Conservation (phyloP, 1,140 invertebrate species). For the Macrosteles quadrilineatus region DNA sequence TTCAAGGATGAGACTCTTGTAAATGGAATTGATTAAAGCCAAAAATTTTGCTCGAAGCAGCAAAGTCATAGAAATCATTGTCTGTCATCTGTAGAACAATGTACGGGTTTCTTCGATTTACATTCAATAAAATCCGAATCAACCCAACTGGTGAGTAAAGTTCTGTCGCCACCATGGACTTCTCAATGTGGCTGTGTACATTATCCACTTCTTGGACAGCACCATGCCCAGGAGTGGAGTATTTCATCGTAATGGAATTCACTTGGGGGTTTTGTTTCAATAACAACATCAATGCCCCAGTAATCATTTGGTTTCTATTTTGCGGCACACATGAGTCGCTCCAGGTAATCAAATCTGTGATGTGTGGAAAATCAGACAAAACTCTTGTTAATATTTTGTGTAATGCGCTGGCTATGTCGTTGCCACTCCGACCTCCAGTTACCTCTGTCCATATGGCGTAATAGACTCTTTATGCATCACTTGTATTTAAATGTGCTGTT, state of each 20-base stretch:
- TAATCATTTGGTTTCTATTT: slow-evolving; percentile 44
- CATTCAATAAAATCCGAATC: slow-evolving; percentile 13
- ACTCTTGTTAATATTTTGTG: slow-evolving; percentile 39
- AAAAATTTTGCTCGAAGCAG: neutral
- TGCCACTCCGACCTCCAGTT: slow-evolving; percentile 37
- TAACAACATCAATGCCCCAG: slow-evolving; percentile 38
- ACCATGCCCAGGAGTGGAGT: slow-evolving; percentile 43
- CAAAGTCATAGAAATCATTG: slow-evolving; percentile 19
- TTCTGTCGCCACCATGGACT: slow-evolving; percentile 32
- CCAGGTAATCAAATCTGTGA: slow-evolving; percentile 33
- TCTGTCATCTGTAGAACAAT: slow-evolving; percentile 5
- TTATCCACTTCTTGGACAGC: slow-evolving; percentile 43
- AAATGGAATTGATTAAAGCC: slow-evolving; percentile 27
- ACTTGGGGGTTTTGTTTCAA: slow-evolving; percentile 35
- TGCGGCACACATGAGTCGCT: slow-evolving; percentile 43
- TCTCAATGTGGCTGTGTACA: slow-evolving; percentile 43
- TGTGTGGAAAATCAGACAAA: slow-evolving; percentile 20
- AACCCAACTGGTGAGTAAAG: slow-evolving; percentile 22
- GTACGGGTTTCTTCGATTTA: too few relatives aligned
- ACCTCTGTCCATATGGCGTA: slow-evolving; percentile 40
- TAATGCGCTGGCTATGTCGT: slow-evolving; percentile 42
- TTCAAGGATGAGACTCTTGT: slow-evolving; percentile 8
- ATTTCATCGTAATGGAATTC: slow-evolving; percentile 41
- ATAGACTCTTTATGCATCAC: slow-evolving; percentile 34
- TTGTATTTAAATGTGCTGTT: slow-evolving; percentile 38